Percentiles rank a stretch among this genome's conserved stretches.
Conservation (phyloP, 2,888 invertebrate species). For the Syrphus vitripennis region DNA sequence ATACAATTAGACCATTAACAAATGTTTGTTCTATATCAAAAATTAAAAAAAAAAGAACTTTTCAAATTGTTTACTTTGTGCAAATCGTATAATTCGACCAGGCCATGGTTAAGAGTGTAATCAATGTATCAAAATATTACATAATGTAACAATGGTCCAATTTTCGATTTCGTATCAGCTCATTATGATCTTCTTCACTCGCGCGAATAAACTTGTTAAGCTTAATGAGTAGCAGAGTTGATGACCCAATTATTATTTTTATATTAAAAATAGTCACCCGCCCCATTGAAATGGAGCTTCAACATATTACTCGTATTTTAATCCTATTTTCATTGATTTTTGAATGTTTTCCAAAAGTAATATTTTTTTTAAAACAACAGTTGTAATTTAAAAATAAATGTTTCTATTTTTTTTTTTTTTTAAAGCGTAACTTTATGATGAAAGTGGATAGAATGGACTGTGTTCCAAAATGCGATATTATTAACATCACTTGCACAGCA, state of each 20-base stretch:
- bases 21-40: too few species aligned
- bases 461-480: background rate
- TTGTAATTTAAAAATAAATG: background rate
- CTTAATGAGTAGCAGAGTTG: background rate
- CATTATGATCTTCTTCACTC: too few species aligned
- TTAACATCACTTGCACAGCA: constrained; percentile 27
- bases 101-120: too few species aligned
- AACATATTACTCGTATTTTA: background rate
- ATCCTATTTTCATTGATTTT: background rate
- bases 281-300: background rate
- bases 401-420: background rate
- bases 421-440: constrained; percentile 42
- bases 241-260: background rate
- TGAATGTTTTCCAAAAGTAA: background rate
- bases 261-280: background rate
- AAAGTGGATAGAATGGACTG: constrained; percentile 24
- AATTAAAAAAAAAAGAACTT: too few species aligned
- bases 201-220: background rate
- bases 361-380: background rate
- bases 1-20: too few species aligned
- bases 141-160: too few species aligned
- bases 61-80: too few species aligned
- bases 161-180: too few species aligned
- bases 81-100: too few species aligned
- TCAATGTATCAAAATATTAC: too few species aligned